A percentile compares a stretch with the other conserved stretches of the same genome.
These are phyloP conservation scores for Pogonocichla stellata DNA, from an alignment of 2,113 vertebrate genomes.

Conservation along the genomic window DNA sequence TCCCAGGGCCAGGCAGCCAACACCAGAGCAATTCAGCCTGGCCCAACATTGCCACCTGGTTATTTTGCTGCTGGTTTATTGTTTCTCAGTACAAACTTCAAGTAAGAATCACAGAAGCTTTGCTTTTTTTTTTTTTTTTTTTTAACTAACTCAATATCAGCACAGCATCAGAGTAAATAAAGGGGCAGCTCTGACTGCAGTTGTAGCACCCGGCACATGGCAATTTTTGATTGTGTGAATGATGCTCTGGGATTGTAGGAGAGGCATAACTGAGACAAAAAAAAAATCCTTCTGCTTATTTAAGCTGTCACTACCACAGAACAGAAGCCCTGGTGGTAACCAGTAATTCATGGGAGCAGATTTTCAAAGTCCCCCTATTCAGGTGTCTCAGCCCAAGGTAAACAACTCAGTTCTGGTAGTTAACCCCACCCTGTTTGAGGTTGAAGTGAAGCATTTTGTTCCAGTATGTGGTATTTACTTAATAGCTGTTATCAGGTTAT, in stretches of 20 bases:
- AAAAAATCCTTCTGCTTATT: constrained; percentile 24
- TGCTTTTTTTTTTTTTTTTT: neutral
- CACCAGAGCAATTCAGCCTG: neutral
- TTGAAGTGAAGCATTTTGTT: neutral
- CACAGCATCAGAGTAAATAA: neutral
- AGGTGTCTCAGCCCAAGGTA: neutral
- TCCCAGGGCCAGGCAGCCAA: neutral
- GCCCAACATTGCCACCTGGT: neutral
- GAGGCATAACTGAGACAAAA: neutral
- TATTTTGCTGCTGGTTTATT: neutral
- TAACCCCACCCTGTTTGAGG: constrained; percentile 37
- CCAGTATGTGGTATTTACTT: constrained; percentile 17
- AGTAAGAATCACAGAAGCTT: neutral
- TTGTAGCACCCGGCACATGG: neutral
- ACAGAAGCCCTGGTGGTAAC: neutral
- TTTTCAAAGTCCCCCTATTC: neutral
- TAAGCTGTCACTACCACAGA: neutral
- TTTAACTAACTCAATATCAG: neutral
- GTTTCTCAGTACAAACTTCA: neutral
- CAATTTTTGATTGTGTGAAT: constrained; percentile 11
- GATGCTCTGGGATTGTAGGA: neutral
- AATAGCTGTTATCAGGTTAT: constrained; percentile 46
- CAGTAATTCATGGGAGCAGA: neutral
- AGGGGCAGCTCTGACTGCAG: neutral
- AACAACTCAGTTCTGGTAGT: constrained; percentile 15